Evolutionary conservation across 2,113 vertebrate genomes (phyloP), one percentile per base, ranked within the genome.

Genomic region (Acrocephalus arundinaceus): DNA sequence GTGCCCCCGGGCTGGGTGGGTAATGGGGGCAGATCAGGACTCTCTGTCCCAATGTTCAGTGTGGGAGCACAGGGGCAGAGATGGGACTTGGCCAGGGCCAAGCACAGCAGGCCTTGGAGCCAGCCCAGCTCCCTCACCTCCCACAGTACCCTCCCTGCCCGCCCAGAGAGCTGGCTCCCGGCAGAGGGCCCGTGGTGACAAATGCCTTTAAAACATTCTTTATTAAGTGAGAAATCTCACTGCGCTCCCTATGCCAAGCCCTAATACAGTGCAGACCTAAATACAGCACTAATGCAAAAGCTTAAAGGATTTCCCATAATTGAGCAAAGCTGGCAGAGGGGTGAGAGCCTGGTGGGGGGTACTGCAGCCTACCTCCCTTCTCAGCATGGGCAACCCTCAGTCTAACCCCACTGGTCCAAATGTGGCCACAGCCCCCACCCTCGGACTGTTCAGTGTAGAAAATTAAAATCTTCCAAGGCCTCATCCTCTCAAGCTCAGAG

Each of bases 261-360:
- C 52, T 89, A 93, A 92, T 93, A 45, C 93, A 91, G 80, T 3
- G 11, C 87, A 94, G 85, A 81, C 71, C 81, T 94, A 87, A 96
- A 96, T 93, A 95, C 81, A 74, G 86, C 74, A 68, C 90, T 90
- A 94, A 94, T 93, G 83, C 70, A 5, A 84, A 77, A 96, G 96
- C 90, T 94, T 94, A 94, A 92, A 80, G 95, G 94, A 91, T 96
- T 97, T 96, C 90, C 85, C 89, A 93, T 87, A 92, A 87, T 4
- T 92, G 92, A 92, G 88, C 86, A 81, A 68, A 85, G 91, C 82
- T 93, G 88, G 80, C 73, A 73, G 91, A 84, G 54, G 81, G 58
- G 43, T 0, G 5, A 72, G 80, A 76, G 70, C 62, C 86, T 61
- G 62, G 41, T 0, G 3, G 54, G 52, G 62, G 31, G 39, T 57